A percentile compares a stretch with the other conserved stretches of the same genome.
Conservation (phyloP, 2,797 vertebrate genomes). For the Setipinna tenuifilis region DNA sequence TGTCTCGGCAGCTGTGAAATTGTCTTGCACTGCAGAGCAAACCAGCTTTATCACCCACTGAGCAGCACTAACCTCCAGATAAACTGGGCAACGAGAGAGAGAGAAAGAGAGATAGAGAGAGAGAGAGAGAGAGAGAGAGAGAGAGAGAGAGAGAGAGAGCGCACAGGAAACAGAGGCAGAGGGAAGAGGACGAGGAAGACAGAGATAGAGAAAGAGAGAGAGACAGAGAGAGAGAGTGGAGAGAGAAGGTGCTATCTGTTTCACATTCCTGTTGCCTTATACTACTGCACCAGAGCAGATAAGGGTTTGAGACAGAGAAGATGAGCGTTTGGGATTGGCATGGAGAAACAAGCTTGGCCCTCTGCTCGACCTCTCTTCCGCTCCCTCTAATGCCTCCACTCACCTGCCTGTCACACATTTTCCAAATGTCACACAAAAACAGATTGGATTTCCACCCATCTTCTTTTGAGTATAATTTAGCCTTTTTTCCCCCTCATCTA, state of each 20-base stretch:
- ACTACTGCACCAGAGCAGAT: slow-evolving; percentile 47
- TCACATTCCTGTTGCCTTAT: slow-evolving; percentile 37
- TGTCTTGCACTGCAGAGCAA: slow-evolving; percentile 50
- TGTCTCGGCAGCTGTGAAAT: slow-evolving; percentile 55
- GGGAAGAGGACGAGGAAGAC: not conserved
- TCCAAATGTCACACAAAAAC: slow-evolving; percentile 33
- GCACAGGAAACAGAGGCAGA: too few species aligned
- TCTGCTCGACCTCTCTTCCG: not conserved
- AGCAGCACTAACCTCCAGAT: slow-evolving; percentile 57
- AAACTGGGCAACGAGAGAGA: slow-evolving; percentile 34
- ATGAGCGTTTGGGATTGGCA: slow-evolving; percentile 44
- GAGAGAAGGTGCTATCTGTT: slow-evolving; percentile 39
- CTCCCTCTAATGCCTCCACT: slow-evolving; percentile 31
- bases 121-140: not conserved
- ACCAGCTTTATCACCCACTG: slow-evolving; percentile 53
- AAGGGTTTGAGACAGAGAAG: slow-evolving; percentile 46
- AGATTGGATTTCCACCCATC: slow-evolving; percentile 41
- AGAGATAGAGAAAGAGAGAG: not conserved
- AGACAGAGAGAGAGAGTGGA: not conserved
- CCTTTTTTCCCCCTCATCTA: not conserved
- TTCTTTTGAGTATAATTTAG: slow-evolving; percentile 26
- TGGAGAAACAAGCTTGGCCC: slow-evolving; percentile 31
- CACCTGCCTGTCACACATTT: slow-evolving; percentile 33
- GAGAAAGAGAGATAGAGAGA: not conserved
- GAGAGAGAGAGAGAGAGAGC: not conserved